A percentile compares a stretch with the other conserved stretches of the same genome.
These are phyloP conservation scores for Rhombomys opimus DNA, from an alignment of 2,113 vertebrate species.

Conservation along the genomic window DNA sequence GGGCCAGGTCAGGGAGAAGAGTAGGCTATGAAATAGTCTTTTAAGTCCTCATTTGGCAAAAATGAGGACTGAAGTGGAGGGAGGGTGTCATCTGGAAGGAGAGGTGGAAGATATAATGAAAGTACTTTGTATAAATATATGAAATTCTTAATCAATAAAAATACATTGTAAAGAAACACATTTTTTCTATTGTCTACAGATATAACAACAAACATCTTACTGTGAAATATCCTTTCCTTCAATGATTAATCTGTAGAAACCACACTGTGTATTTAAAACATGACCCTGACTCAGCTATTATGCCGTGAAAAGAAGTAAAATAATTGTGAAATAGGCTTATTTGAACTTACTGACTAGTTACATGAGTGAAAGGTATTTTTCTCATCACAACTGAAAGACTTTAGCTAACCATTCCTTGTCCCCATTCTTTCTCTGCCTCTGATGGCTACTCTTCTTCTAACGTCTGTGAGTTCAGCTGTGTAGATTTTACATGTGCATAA, in stretches of 20 bases:
- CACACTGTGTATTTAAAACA: not conserved
- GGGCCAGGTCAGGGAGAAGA: not conserved
- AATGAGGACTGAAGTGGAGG: not conserved
- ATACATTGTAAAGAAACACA: not conserved
- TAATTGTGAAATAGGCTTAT: not conserved
- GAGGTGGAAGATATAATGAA: not conserved
- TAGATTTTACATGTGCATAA: not conserved
- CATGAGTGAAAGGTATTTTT: not conserved
- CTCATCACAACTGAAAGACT: not conserved
- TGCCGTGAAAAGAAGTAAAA: not conserved
- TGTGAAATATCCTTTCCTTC: conserved; percentile 22
- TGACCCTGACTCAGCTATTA: not conserved
- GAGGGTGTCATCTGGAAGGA: not conserved
- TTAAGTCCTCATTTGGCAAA: not conserved
- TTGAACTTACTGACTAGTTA: not conserved
- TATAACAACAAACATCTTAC: not conserved
- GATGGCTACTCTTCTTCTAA: not conserved
- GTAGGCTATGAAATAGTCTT: not conserved
- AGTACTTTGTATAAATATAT: not conserved
- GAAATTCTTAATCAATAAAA: not conserved
- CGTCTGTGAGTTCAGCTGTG: not conserved
- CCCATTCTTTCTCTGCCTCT: not conserved
- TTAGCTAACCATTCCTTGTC: not conserved
- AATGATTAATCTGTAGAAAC: not conserved
- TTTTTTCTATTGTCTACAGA: not conserved